Conservation (phyloP, 53 echinoderm and acorn worm genomes). For the Holothuria scabra region DNA sequence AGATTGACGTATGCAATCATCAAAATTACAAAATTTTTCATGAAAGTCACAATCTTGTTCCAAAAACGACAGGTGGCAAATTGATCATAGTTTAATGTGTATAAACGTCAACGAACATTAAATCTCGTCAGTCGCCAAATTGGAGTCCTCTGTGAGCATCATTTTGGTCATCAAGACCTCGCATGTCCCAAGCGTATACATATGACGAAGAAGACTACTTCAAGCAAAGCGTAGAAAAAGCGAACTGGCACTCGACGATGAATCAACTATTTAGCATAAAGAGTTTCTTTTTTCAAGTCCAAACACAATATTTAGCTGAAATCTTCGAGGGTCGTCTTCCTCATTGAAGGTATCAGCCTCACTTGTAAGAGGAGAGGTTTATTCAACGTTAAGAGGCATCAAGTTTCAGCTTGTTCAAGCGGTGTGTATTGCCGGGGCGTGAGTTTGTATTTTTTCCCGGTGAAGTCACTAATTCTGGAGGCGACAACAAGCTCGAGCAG, state of each 20-base stretch:
- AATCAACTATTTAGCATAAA: constrained; percentile 43
- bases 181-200: too few species aligned
- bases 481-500: constrained; percentile 23
- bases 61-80: too few species aligned
- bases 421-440: constrained; percentile 11
- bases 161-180: too few species aligned
- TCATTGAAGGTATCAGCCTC: constrained; percentile 40
- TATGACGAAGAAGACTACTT: too few species aligned
- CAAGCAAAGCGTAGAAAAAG: neutral
- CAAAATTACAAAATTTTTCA: too few species aligned
- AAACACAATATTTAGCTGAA: constrained; percentile 37
- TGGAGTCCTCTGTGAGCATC: too few species aligned
- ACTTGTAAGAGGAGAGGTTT: constrained; percentile 19
- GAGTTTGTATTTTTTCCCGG: constrained; percentile 14
- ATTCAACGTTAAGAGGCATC: constrained; percentile 37
- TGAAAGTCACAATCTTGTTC: too few species aligned
- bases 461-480: constrained; percentile 18
- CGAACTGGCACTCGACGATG: constrained; percentile 13
- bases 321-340: constrained; percentile 3
- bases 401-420: constrained; percentile 10
- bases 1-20: too few species aligned
- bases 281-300: constrained; percentile 34
- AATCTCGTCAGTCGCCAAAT: too few species aligned
- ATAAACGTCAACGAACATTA: too few species aligned
- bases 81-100: too few species aligned